Conservation (phyloP, 2,113 vertebrate species). For the Ellobius talpinus region DNA sequence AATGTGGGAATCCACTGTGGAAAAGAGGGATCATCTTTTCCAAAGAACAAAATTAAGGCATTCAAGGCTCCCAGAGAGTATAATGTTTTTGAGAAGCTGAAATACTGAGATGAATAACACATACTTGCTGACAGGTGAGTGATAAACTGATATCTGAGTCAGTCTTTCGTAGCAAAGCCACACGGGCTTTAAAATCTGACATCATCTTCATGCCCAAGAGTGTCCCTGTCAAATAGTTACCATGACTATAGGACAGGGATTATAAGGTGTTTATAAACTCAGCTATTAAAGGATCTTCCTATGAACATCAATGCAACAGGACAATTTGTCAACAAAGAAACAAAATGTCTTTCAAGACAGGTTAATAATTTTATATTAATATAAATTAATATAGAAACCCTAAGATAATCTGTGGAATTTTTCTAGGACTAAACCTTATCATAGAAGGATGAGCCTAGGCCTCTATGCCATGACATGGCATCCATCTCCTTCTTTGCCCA, state of each 20-base stretch:
- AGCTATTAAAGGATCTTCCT: not conserved
- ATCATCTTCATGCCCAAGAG: not conserved
- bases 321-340: not conserved
- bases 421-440: not conserved
- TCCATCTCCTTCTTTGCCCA: not conserved
- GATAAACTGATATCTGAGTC: slow-evolving; percentile 13
- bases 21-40: not conserved
- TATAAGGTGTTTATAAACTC: too few species aligned
- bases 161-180: not conserved
- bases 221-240: not conserved
- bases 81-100: not conserved
- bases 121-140: not conserved
- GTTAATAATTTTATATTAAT: slow-evolving; percentile 38
- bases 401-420: not conserved
- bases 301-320: not conserved
- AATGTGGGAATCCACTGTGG: not conserved
- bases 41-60: not conserved
- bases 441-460: not conserved
- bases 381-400: slow-evolving; percentile 52
- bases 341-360: not conserved
- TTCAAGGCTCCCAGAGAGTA: not conserved
- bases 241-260: too few species aligned
- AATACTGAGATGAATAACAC: not conserved
- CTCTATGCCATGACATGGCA: not conserved
- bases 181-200: not conserved